Base-by-base conservation (phyloP, 2,797 vertebrate species). In the Valencia hispanica region DNA sequence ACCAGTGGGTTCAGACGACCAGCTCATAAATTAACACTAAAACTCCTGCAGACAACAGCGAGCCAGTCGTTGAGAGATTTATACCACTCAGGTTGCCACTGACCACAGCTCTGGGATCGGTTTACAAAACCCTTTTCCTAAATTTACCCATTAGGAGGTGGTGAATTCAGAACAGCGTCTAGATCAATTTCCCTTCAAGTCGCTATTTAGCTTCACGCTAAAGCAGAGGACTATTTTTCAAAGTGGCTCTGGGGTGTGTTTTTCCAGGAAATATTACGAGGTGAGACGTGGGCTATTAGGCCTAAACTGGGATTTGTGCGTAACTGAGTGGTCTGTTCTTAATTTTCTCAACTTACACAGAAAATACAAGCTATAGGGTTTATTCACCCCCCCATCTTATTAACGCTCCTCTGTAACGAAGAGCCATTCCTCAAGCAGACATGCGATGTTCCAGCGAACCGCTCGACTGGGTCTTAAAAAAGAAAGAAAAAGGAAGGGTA, bases 21-120 rank as follows among this genome's bases (percentile, higher is more conserved):
- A 86, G 89, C 93, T 93, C 93, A 93, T 94, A 95, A 94, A 95
- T 95, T 93, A 94, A 93, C 90, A 91, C 88, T 91, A 92, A 93
- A 92, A 93, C 92, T 93, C 88, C 82, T 87, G 90, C 88, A 94
- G 93, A 95, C 91, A 94, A 93, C 90, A 91, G 91, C 79, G 79
- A 92, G 88, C 89, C 88, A 79, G 90, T 92, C 86, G 84, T 83
- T 94, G 94, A 94, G 94, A 93, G 92, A 94, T 90, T 91, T 88
- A 91, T 92, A 91, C 87, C 86, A 91, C 87, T 87, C 88, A 84
- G 90, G 93, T 92, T 91, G 89, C 92, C 87, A 81, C 82, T 89
- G 87, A 91, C 92, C 90, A 84, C 90, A 84, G 91, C 89, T 82
- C 85, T 30, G 66, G 83, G 91, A 89, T 94, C 91, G 72, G 51